phyloP scores from a whole-genome alignment of 2,888 invertebrate species.

The Beris morrisii region DNA sequence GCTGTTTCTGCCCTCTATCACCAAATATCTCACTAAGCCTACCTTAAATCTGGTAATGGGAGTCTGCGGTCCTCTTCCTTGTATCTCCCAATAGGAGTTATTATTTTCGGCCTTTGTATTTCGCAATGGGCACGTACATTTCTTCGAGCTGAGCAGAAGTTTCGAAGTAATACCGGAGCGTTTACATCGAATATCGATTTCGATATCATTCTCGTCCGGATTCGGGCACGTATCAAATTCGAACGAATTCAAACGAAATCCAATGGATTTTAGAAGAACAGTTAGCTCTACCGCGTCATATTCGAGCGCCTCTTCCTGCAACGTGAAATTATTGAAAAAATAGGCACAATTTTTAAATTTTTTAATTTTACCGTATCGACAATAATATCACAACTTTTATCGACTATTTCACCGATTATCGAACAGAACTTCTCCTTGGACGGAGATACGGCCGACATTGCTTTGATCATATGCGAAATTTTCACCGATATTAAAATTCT shows the following conservation, averaged over 20 bases:
- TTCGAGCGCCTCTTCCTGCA: slow-evolving; percentile 35
- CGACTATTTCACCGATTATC: slow-evolving; percentile 36
- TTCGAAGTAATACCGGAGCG: slow-evolving; percentile 37
- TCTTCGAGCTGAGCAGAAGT: slow-evolving; percentile 26
- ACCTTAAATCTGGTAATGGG: slow-evolving; percentile 32
- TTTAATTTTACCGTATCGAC: slow-evolving; percentile 30
- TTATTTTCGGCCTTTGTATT: slow-evolving; percentile 32
- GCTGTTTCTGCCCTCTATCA: no score
- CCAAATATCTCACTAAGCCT: background rate
- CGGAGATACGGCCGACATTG: slow-evolving; percentile 34
- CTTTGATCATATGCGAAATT: background rate
- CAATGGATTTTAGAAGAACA: slow-evolving; percentile 38
- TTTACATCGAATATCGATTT: slow-evolving; percentile 37
- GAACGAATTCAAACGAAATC: slow-evolving; percentile 37
- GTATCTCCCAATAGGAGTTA: slow-evolving; percentile 41
- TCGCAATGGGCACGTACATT: slow-evolving; percentile 37
- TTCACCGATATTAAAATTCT: slow-evolving; percentile 6
- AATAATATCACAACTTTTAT: slow-evolving; percentile 37
- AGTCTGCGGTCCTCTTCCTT: slow-evolving; percentile 36
- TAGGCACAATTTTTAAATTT: background rate
- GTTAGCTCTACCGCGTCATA: slow-evolving; percentile 39
- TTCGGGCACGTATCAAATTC: slow-evolving; percentile 32
- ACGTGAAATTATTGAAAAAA: slow-evolving; percentile 3
- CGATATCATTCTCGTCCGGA: slow-evolving; percentile 30
- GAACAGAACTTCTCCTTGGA: slow-evolving; percentile 36